A percentile compares a stretch with the other conserved stretches of the same genome.
These are phyloP conservation scores for Brachionus plicatilis DNA, from an alignment of 1,140 invertebrate species.

Conservation along the genomic window DNA sequence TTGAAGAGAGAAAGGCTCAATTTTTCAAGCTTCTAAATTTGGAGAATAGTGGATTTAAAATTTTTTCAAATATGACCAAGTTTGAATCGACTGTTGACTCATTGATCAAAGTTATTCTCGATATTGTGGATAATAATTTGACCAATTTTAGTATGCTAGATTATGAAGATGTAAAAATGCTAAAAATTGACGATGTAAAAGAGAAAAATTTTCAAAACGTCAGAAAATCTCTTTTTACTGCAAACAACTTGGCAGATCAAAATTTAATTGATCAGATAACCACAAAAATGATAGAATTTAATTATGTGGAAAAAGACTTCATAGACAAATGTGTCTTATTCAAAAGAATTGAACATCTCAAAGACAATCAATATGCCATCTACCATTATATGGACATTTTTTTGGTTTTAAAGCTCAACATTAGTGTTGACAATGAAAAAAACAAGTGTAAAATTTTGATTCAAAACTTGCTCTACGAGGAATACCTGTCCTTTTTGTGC, in stretches of 20 bases:
- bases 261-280: neutral
- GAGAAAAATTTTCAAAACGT: neutral
- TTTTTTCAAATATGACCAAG: neutral
- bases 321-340: neutral
- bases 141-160: neutral
- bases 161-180: neutral
- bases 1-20: neutral
- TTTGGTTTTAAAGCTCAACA: neutral
- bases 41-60: neutral
- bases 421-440: neutral
- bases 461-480: neutral
- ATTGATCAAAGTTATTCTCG: neutral
- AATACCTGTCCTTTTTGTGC: neutral
- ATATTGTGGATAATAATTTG: neutral
- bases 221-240: neutral
- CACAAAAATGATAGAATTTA: neutral
- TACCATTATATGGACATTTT: neutral
- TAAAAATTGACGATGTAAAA: neutral
- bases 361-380: neutral
- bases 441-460: neutral
- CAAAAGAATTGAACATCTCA: neutral
- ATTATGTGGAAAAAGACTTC: neutral
- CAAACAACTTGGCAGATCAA: neutral
- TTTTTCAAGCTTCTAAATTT: neutral
- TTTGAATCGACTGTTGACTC: neutral